A percentile compares a stretch with the other conserved stretches of the same genome.
phyloP scores from a whole-genome alignment of 2,797 vertebrate genomes.

The Falco naumanni region DNA sequence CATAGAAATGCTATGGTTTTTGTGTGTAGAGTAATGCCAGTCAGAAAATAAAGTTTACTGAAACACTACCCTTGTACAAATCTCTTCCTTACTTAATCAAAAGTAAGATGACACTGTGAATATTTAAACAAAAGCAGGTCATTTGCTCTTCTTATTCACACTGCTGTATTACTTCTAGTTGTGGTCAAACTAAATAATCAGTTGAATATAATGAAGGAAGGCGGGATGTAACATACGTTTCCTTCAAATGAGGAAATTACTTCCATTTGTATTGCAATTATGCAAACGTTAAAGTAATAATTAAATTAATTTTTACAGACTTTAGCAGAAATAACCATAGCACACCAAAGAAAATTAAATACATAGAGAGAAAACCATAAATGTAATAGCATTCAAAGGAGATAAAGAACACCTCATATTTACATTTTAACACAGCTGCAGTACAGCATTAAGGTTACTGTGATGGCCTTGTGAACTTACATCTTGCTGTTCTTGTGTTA shows the following conservation, averaged over 20 bases:
- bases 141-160: neutral
- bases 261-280: constrained; percentile 43
- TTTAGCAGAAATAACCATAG: constrained; percentile 55
- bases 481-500: constrained; percentile 79
- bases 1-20: constrained; percentile 26
- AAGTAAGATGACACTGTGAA: neutral
- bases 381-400: constrained; percentile 46
- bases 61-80: neutral
- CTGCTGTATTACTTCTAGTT: neutral
- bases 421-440: constrained; percentile 66
- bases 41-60: constrained; percentile 38
- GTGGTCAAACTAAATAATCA: neutral
- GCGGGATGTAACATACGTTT: neutral
- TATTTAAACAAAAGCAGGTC: constrained; percentile 1
- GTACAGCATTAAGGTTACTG: constrained; percentile 64
- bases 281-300: constrained; percentile 55
- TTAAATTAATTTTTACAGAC: constrained; percentile 59
- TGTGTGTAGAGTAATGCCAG: neutral
- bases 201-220: neutral
- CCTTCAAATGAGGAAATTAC: constrained; percentile 55
- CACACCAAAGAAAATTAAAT: constrained; percentile 51
- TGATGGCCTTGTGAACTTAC: constrained; percentile 77
- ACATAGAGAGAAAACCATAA: constrained; percentile 41
- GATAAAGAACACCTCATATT: constrained; percentile 58
- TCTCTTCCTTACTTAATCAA: neutral